A percentile compares a stretch with the other conserved stretches of the same genome.
phyloP scores from a whole-genome alignment of 2,113 vertebrate species.

The Otocyon megalotis region DNA sequence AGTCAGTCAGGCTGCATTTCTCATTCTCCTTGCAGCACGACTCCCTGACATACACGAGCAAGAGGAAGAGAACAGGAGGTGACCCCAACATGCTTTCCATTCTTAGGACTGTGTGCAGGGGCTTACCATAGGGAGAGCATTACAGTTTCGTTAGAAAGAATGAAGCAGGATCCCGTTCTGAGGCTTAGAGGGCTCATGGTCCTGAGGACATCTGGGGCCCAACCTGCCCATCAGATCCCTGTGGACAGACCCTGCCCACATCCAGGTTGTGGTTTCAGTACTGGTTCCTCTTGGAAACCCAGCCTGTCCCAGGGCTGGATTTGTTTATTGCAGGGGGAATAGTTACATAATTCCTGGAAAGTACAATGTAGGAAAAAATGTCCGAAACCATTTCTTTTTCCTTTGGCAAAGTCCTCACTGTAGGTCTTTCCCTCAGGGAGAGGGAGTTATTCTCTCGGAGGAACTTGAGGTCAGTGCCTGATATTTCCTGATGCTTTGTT shows the following conservation, averaged over 20 bases:
- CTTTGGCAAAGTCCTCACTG: background rate
- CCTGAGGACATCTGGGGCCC: background rate
- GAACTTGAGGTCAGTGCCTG: background rate
- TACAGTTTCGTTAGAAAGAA: background rate
- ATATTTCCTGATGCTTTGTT: conserved; percentile 1
- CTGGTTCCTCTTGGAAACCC: conserved; percentile 38
- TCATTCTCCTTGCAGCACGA: background rate
- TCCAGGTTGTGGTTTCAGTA: background rate
- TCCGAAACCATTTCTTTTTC: conserved; percentile 58
- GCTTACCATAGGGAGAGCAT: background rate
- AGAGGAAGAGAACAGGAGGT: background rate
- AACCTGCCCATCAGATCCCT: background rate
- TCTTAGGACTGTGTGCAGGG: background rate
- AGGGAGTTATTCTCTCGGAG: background rate
- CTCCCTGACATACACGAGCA: background rate
- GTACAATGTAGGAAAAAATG: conserved; percentile 65
- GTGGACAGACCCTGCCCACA: background rate
- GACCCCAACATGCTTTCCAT: background rate
- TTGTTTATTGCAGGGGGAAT: conserved; percentile 65
- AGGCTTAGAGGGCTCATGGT: background rate
- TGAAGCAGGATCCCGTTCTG: background rate
- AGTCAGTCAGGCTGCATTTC: background rate
- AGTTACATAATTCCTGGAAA: conserved; percentile 77
- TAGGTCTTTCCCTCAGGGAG: background rate
- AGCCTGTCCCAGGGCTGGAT: conserved; percentile 20